Percentiles rank a stretch among this genome's conserved stretches.
Conservation (phyloP, 2,113 vertebrate genomes). For the Ochotona princeps region DNA sequence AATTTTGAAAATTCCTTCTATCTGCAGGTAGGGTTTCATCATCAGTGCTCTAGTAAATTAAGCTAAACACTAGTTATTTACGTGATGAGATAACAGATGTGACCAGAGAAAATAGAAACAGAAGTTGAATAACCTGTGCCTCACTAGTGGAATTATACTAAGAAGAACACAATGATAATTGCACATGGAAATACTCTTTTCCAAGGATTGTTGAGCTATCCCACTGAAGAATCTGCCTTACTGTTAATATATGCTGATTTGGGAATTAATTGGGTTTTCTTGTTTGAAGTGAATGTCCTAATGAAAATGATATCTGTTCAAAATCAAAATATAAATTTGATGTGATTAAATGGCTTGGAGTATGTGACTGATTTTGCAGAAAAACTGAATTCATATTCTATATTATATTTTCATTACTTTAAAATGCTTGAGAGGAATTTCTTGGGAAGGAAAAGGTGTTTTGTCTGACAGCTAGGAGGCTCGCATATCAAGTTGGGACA, state of each 20-base stretch:
- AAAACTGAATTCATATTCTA: slow-evolving; percentile 58
- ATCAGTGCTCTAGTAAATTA: neutral
- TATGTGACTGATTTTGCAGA: slow-evolving; percentile 64
- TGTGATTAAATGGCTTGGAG: slow-evolving; percentile 26
- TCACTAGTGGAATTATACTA: neutral
- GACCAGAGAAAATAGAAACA: neutral
- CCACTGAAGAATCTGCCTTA: neutral
- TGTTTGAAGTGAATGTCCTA: slow-evolving; percentile 45
- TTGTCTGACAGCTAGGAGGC: no score
- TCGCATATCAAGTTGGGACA: no score
- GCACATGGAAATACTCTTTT: slow-evolving; percentile 72
- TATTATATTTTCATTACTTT: no score
- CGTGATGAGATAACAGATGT: neutral
- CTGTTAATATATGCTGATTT: slow-evolving; percentile 63
- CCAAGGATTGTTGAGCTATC: slow-evolving; percentile 80
- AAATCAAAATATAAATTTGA: slow-evolving; percentile 8
- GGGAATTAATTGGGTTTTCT: slow-evolving; percentile 63
- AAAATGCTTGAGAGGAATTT: no score
- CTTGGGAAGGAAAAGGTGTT: no score
- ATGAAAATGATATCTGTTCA: slow-evolving; percentile 9
- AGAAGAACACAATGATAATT: slow-evolving; percentile 1
- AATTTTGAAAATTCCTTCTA: neutral
- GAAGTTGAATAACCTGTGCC: neutral
- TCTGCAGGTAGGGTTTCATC: neutral
- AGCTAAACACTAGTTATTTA: neutral